Evolutionary conservation across 2,797 vertebrate genomes (phyloP).

Genomic region (Valencia hispanica): DNA sequence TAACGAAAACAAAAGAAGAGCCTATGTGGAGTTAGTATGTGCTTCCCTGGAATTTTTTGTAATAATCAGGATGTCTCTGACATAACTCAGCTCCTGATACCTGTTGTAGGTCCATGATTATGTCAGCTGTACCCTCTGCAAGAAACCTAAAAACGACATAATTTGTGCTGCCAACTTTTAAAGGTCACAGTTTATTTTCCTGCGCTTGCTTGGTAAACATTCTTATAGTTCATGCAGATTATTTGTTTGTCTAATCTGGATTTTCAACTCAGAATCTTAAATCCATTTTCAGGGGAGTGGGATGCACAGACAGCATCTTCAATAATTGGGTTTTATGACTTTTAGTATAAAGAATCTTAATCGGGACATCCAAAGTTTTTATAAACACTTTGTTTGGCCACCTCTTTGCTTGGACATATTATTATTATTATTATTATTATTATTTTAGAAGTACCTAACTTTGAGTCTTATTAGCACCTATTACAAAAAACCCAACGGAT

Average conservation of each 20-base stretch:
- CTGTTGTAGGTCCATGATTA: background rate
- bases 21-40: background rate
- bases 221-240: background rate
- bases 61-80: background rate
- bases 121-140: background rate
- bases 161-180: background rate
- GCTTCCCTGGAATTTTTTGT: background rate
- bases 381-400: too few relatives aligned
- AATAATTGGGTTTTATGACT: background rate
- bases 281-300: background rate
- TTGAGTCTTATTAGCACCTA: background rate
- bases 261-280: background rate
- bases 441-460: background rate
- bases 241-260: background rate
- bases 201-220: background rate
- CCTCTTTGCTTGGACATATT: background rate
- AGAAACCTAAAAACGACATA: background rate
- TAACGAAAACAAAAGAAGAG: background rate
- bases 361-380: too few relatives aligned
- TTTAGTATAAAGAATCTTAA: background rate
- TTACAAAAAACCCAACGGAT: background rate
- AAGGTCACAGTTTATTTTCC: background rate
- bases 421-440: background rate
- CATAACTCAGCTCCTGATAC: background rate
- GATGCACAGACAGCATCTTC: background rate